These are phyloP conservation scores for Pseudochaenichthys georgianus DNA, from an alignment of 2,797 vertebrate species.

Conservation along the genomic window DNA sequence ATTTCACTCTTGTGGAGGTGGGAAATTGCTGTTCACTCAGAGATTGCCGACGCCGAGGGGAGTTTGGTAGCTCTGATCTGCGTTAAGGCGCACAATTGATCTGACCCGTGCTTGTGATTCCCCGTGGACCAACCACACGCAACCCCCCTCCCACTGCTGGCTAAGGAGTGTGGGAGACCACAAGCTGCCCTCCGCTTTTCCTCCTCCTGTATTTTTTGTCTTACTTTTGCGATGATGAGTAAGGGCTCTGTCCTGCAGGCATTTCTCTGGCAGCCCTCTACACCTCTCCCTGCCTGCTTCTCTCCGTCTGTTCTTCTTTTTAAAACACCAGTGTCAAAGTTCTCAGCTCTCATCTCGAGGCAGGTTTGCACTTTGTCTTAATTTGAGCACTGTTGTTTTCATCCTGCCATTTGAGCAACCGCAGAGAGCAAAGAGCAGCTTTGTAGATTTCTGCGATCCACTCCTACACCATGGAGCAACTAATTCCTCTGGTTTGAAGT, in stretches of 20 bases:
- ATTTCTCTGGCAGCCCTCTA: slow-evolving; percentile 61
- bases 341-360: slow-evolving; percentile 57
- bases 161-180: slow-evolving; percentile 71
- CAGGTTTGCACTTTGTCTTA: slow-evolving; percentile 74
- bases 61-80: slow-evolving; percentile 81
- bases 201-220: slow-evolving; percentile 45
- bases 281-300: slow-evolving; percentile 51
- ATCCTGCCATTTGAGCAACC: slow-evolving; percentile 61
- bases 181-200: slow-evolving; percentile 61
- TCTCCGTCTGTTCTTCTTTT: slow-evolving; percentile 67
- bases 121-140: slow-evolving; percentile 66
- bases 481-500: slow-evolving; percentile 63
- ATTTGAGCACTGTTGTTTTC: slow-evolving; percentile 75
- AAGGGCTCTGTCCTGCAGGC: slow-evolving; percentile 77
- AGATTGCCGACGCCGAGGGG: slow-evolving; percentile 78
- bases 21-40: slow-evolving; percentile 76
- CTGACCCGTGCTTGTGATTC: slow-evolving; percentile 67
- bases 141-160: slow-evolving; percentile 68
- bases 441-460: slow-evolving; percentile 57
- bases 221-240: slow-evolving; percentile 68
- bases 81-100: slow-evolving; percentile 74
- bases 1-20: slow-evolving; percentile 75
- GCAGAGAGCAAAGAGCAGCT: slow-evolving; percentile 62
- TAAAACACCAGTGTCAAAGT: slow-evolving; percentile 70
- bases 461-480: slow-evolving; percentile 57